Base-by-base conservation (phyloP, 2,113 vertebrate species). In the Chascanopsetta lugubris region DNA sequence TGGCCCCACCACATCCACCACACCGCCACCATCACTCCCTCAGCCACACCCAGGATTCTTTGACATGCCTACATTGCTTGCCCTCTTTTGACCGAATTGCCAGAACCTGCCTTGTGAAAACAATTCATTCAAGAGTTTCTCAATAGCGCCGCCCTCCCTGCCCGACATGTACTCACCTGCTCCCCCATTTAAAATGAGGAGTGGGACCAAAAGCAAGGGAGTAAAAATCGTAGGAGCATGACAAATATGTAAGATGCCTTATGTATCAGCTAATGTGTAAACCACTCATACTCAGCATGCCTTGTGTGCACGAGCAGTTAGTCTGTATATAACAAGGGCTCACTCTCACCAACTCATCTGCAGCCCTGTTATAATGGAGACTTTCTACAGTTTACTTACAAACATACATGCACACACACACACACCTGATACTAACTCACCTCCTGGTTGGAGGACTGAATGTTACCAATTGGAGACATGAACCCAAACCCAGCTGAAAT, bases 41-140 rank as follows among this genome's bases (percentile, higher is more conserved):
- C 13, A 1, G 27, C 17, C 17, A 18, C 13, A 48, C 34, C 34
- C 1, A 24, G 10, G 40, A 56, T 78, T 50, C 49, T 56, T 75
- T 74, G 69, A 58, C 69, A 62, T 46, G 48, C 58, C 42, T 75
- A 67, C 64, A 5, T 68, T 56, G 47, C 72, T 77, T 40, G 69
- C 66, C 67, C 59, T 72, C 69, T 85, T 85, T 86, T 88, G 79
- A 83, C 85, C 69, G 58, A 49, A 69, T 72, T 75, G 83, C 86
- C 90, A 68, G 80, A 70, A 88, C 69, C 69, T 90, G 89, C 91
- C 87, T 89, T 87, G 69, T 75, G 48, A 82, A 59, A 83, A 30
- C 0, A 53, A 59, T 75, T 62, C 43, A 75, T 74, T 80, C 64
- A 29, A n/a, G 46, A 84, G 77, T 72, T 82, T 74, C 74, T 84